Evolutionary conservation across 2,888 invertebrate species (phyloP).

Genomic region (Octonoba sinensis): DNA sequence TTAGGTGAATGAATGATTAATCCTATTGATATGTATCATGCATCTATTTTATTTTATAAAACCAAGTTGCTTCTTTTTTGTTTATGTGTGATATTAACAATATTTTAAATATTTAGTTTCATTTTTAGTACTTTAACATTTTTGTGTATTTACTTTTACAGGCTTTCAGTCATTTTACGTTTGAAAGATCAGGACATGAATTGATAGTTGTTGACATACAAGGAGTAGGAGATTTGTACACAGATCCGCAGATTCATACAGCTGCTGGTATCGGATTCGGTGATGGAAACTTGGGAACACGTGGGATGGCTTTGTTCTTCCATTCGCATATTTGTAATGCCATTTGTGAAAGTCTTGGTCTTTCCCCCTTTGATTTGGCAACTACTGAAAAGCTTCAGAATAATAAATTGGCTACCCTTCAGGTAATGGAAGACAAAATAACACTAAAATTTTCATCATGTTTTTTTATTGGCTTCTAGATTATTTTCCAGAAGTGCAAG

Average conservation of each 20-base stretch:
- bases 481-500: no score
- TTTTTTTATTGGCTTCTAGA: no score
- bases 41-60: no score
- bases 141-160: slow-evolving; percentile 66
- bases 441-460: background rate
- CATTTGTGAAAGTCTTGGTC: slow-evolving; percentile 74
- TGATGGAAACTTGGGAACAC: slow-evolving; percentile 75
- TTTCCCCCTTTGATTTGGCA: slow-evolving; percentile 75
- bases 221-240: slow-evolving; percentile 76
- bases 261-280: slow-evolving; percentile 73
- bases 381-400: slow-evolving; percentile 69
- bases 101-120: background rate
- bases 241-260: slow-evolving; percentile 76
- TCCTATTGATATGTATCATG: no score
- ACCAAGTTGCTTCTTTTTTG: no score
- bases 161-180: slow-evolving; percentile 77
- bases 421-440: slow-evolving; percentile 22
- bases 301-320: slow-evolving; percentile 76
- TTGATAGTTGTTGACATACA: slow-evolving; percentile 76
- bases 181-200: slow-evolving; percentile 75
- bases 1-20: no score
- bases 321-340: slow-evolving; percentile 75
- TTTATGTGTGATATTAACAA: background rate
- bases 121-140: background rate
- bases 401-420: slow-evolving; percentile 49